These are phyloP conservation scores for Drosophila oshimai DNA, from an alignment of 1,140 invertebrate genomes.

Conservation along the genomic window DNA sequence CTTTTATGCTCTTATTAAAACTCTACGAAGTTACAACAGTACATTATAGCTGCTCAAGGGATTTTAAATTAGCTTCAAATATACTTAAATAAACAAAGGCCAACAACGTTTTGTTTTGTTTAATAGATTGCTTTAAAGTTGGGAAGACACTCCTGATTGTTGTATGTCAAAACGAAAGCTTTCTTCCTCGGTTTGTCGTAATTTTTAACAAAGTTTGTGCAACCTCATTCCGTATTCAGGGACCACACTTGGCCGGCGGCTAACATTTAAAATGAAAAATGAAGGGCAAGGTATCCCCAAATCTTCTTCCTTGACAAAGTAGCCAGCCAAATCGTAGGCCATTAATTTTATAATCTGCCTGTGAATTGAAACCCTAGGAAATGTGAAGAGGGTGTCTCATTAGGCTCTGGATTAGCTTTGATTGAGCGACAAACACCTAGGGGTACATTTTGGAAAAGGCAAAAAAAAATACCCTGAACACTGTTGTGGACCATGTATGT, in stretches of 20 bases:
- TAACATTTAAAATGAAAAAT: constrained; percentile 53
- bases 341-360: constrained; percentile 51
- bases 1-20: background rate
- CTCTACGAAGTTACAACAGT: no score
- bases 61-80: no score
- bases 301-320: constrained; percentile 38
- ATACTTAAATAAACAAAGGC: no score
- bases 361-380: constrained; percentile 18
- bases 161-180: constrained; percentile 30
- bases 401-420: constrained; percentile 39
- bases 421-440: constrained; percentile 45
- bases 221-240: constrained; percentile 41
- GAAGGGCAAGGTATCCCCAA: constrained; percentile 30
- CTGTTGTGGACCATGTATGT: no score
- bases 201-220: constrained; percentile 45
- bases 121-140: no score
- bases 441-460: background rate
- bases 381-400: constrained; percentile 18
- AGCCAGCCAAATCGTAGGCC: constrained; percentile 45
- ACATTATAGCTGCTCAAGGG: no score
- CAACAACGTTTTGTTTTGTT: no score
- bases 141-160: no score
- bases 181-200: background rate
- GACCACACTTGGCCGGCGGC: constrained; percentile 32
- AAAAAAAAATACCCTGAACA: no score